These are phyloP conservation scores for Tolmerus cingulatus DNA, from an alignment of 2,888 invertebrate species.

Conservation along the genomic window DNA sequence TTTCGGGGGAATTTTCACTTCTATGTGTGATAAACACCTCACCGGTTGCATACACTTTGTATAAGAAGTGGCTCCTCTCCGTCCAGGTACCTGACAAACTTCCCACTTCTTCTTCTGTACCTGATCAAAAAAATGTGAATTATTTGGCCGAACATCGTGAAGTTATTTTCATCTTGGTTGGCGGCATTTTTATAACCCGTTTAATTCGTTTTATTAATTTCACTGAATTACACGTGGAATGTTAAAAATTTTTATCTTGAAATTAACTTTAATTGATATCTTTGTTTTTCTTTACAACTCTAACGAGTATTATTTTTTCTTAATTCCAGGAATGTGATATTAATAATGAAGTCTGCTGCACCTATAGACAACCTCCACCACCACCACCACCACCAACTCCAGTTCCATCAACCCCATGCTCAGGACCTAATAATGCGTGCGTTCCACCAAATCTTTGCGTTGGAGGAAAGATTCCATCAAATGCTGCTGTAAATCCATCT, in stretches of 20 bases:
- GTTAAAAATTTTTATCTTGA: neutral
- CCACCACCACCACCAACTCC: conserved; percentile 50
- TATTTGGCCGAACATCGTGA: conserved; percentile 6
- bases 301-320: conserved; percentile 50
- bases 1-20: conserved; percentile 22
- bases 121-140: neutral
- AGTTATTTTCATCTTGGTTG: neutral
- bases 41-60: neutral
- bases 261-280: neutral
- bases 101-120: neutral
- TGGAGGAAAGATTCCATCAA: conserved; percentile 58
- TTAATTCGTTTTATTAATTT: neutral
- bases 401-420: conserved; percentile 55
- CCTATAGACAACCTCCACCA: conserved; percentile 53
- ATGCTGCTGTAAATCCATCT: conserved; percentile 56
- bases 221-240: neutral
- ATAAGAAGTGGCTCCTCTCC: neutral
- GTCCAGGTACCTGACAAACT: conserved; percentile 1
- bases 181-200: neutral
- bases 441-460: conserved; percentile 58
- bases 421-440: conserved; percentile 57
- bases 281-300: neutral
- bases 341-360: conserved; percentile 63
- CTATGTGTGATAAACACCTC: conserved; percentile 29
- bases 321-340: conserved; percentile 61